A percentile compares a stretch with the other conserved stretches of the same genome.
Conservation (phyloP, 1,140 invertebrate species). For the Heterodera carotae region DNA sequence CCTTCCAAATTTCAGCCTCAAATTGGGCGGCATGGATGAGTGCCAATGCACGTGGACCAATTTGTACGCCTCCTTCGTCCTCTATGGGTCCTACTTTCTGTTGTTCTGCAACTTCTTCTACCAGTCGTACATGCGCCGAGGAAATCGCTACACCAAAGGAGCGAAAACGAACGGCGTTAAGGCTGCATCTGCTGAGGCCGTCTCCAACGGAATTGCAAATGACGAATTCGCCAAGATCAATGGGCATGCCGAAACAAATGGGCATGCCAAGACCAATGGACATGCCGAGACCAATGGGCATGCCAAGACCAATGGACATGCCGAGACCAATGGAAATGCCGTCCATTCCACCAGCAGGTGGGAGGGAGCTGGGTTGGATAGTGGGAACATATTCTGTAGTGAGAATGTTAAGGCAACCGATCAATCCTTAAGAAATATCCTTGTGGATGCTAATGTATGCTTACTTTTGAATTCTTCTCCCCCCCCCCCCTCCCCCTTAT, state of each 20-base stretch:
- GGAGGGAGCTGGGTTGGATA: no score
- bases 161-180: not conserved
- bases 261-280: not conserved
- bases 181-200: not conserved
- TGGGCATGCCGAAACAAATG: not conserved
- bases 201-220: conserved; percentile 10
- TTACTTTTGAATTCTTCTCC: no score
- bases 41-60: conserved; percentile 86
- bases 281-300: no score
- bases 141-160: conserved; percentile 32
- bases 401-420: no score
- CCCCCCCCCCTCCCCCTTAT: no score
- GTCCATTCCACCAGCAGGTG: not conserved
- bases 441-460: no score
- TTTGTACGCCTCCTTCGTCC: conserved; percentile 84
- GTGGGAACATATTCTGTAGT: no score
- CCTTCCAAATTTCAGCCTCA: conserved; percentile 68
- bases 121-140: conserved; percentile 68
- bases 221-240: not conserved
- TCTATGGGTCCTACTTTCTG: conserved; percentile 78
- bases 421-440: no score
- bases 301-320: not conserved
- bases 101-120: conserved; percentile 70
- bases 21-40: conserved; percentile 67
- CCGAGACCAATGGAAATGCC: not conserved